These are phyloP conservation scores for Platyrinchus mystaceus DNA, from an alignment of 2,797 vertebrate genomes.

Conservation along the genomic window DNA sequence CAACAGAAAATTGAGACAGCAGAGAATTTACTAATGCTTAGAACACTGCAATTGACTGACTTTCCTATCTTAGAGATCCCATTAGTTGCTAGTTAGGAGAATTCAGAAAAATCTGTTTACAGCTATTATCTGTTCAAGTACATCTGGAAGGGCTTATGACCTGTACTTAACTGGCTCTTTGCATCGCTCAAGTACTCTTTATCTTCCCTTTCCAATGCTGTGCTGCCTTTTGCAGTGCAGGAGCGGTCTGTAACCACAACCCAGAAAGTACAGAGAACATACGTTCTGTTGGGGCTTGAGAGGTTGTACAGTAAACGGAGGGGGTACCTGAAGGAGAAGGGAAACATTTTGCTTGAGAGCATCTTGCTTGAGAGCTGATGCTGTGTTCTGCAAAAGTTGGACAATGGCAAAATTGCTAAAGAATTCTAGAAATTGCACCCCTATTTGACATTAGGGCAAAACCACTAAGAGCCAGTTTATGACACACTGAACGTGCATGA, in stretches of 20 bases:
- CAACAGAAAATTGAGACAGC: background rate
- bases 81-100: background rate
- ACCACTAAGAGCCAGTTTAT: background rate
- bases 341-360: background rate
- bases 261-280: background rate
- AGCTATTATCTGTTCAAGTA: background rate
- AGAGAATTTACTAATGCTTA: background rate
- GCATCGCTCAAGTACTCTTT: background rate
- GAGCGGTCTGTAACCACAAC: background rate
- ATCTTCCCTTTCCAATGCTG: background rate
- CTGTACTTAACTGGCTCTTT: background rate
- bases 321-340: background rate
- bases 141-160: background rate
- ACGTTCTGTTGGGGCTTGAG: background rate
- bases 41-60: background rate
- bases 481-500: fast-evolving
- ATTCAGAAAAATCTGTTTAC: background rate
- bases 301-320: background rate
- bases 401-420: background rate
- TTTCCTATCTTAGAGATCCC: background rate
- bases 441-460: background rate
- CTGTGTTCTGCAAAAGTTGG: background rate
- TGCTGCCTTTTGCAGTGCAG: background rate
- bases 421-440: background rate
- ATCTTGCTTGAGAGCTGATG: background rate